Conservation (phyloP, 2,797 vertebrate species). For the Valencia hispanica region DNA sequence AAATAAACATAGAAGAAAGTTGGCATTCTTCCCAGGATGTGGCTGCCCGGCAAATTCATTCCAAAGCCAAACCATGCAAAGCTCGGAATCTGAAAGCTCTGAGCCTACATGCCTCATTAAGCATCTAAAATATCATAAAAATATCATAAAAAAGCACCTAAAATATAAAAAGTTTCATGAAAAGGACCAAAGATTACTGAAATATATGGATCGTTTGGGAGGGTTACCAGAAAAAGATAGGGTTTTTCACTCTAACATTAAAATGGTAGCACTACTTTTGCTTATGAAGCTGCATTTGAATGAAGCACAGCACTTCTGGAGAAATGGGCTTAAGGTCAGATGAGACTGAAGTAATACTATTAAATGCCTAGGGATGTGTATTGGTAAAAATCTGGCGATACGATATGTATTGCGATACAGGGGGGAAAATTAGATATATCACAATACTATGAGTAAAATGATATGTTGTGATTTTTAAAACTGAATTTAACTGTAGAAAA, state of each 20-base stretch:
- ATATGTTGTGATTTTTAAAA: too few relatives aligned
- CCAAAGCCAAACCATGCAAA: not conserved
- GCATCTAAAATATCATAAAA: not conserved
- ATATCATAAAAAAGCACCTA: not conserved
- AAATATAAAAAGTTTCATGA: not conserved
- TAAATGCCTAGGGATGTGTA: too few relatives aligned
- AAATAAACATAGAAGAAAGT: not conserved
- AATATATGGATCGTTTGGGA: not conserved
- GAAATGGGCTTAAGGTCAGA: too few relatives aligned
- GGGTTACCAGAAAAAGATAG: not conserved
- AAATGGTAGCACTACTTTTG: not conserved
- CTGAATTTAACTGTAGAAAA: too few relatives aligned
- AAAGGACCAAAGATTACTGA: not conserved
- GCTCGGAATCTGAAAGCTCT: not conserved
- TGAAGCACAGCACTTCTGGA: not conserved
- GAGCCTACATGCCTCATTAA: not conserved
- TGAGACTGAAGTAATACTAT: too few relatives aligned
- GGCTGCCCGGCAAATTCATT: not conserved
- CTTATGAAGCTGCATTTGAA: not conserved
- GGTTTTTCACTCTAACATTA: not conserved
- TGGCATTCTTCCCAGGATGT: not conserved
- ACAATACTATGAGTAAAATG: too few relatives aligned
- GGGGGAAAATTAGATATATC: too few relatives aligned
- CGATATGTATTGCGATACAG: too few relatives aligned
- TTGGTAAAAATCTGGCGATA: too few relatives aligned